Percentiles rank a stretch among this genome's conserved stretches.
These are phyloP conservation scores for Synanthedon tipuliformis DNA, from an alignment of 2,888 invertebrate genomes.

Conservation along the genomic window DNA sequence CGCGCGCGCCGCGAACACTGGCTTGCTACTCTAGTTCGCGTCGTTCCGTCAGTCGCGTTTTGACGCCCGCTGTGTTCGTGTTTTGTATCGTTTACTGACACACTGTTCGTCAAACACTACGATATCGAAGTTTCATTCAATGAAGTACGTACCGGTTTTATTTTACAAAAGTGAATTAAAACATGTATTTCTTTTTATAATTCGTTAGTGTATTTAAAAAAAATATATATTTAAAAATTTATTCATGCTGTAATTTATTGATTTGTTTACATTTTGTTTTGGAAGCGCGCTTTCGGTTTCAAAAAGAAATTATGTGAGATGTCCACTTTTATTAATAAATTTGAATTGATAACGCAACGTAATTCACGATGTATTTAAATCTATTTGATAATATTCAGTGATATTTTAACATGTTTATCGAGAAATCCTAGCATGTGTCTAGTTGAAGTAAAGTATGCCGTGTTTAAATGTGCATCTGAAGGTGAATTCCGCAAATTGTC, in stretches of 20 bases:
- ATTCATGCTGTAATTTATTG: background rate
- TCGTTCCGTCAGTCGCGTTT: slow-evolving; percentile 48
- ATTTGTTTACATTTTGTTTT: slow-evolving; percentile 5
- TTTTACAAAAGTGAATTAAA: background rate
- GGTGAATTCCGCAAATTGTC: slow-evolving; percentile 7
- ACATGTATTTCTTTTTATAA: slow-evolving; percentile 5
- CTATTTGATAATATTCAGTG: background rate
- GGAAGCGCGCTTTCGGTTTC: background rate
- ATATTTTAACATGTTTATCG: background rate
- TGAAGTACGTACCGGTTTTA: slow-evolving; percentile 42
- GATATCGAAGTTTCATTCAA: slow-evolving; percentile 41
- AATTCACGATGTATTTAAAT: no score
- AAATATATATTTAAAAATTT: background rate
- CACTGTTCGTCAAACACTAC: slow-evolving; percentile 47
- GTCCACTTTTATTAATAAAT: no score
- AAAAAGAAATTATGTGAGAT: no score
- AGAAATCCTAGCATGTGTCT: no score
- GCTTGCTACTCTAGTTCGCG: slow-evolving; percentile 10
- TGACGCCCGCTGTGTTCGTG: slow-evolving; percentile 36
- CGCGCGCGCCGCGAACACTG: slow-evolving; percentile 40
- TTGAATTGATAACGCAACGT: no score
- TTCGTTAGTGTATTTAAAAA: slow-evolving; percentile 6
- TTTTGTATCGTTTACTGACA: slow-evolving; percentile 27
- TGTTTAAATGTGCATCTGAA: slow-evolving; percentile 2
- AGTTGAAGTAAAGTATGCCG: background rate